These are phyloP conservation scores for Calypte anna DNA, from an alignment of 2,113 vertebrate genomes.

Conservation along the genomic window DNA sequence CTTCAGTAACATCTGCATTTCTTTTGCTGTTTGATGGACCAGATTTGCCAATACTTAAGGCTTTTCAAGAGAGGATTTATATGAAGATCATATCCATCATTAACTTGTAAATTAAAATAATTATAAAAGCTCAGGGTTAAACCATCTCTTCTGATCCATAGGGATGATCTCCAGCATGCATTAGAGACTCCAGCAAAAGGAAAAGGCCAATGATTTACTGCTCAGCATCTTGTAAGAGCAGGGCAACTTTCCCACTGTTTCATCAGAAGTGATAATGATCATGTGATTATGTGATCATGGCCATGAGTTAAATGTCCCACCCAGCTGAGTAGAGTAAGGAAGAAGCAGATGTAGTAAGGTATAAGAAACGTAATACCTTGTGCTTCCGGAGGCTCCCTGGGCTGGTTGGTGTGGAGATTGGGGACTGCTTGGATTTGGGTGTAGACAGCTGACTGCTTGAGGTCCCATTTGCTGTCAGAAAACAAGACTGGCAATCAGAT, in stretches of 20 bases:
- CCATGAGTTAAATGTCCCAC: background rate
- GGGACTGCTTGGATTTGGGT: conserved; percentile 98
- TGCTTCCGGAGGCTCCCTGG: conserved; percentile 95
- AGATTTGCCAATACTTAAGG: background rate
- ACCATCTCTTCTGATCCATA: background rate
- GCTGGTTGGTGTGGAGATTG: conserved; percentile 96
- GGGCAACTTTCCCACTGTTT: background rate
- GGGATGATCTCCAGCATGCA: background rate
- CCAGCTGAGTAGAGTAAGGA: background rate
- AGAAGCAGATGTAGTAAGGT: conserved; percentile 81
- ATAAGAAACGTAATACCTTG: conserved; percentile 91
- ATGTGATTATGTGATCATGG: too few relatives aligned
- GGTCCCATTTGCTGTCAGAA: conserved; percentile 91
- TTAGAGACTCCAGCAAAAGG: background rate
- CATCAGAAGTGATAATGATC: background rate
- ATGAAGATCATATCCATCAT: background rate
- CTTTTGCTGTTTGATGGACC: background rate
- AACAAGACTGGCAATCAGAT: conserved; percentile 63
- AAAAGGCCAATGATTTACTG: background rate
- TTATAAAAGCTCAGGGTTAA: background rate
- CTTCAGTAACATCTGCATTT: background rate
- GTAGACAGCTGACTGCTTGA: conserved; percentile 99
- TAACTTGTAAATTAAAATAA: background rate
- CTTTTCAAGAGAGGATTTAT: background rate
- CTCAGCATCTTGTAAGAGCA: background rate